Evolutionary conservation across 2,888 invertebrate species (phyloP).

Genomic region (Napeogenes sylphis): DNA sequence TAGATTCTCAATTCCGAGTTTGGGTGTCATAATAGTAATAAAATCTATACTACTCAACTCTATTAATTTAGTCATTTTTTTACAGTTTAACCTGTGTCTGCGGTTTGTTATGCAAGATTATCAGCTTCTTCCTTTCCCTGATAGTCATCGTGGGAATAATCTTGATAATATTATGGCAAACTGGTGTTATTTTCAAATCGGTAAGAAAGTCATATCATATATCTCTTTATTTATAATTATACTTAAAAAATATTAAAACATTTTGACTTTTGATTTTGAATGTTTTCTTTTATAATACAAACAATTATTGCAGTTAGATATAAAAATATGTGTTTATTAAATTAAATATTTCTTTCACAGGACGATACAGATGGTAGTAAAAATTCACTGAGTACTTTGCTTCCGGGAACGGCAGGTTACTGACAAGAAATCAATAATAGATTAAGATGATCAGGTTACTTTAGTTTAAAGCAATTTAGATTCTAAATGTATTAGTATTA

Average conservation of each 20-base stretch:
- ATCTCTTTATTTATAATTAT: conserved; percentile 6
- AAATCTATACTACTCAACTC: too few species aligned
- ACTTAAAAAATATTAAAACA: background rate
- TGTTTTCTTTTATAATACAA: too few species aligned
- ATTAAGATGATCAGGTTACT: background rate
- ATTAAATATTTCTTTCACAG: background rate
- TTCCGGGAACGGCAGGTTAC: conserved; percentile 1
- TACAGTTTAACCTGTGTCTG: conserved; percentile 55
- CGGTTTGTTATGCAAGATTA: conserved; percentile 58
- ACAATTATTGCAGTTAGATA: too few species aligned
- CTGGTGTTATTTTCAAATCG: conserved; percentile 46
- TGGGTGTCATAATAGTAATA: too few species aligned
- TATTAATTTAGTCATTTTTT: too few species aligned
- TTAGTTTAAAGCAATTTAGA: background rate
- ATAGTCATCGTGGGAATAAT: conserved; percentile 58
- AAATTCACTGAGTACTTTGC: background rate
- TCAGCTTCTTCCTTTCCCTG: conserved; percentile 55
- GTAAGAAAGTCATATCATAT: conserved; percentile 22
- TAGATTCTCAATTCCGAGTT: too few species aligned
- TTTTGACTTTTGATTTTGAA: too few species aligned
- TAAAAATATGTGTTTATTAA: background rate
- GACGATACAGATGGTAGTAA: background rate
- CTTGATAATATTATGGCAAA: conserved; percentile 59
- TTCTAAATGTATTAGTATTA: background rate
- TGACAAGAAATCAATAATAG: conserved; percentile 3